phyloP scores from a whole-genome alignment of 1,140 invertebrate species.

The Drosophila busckii region DNA sequence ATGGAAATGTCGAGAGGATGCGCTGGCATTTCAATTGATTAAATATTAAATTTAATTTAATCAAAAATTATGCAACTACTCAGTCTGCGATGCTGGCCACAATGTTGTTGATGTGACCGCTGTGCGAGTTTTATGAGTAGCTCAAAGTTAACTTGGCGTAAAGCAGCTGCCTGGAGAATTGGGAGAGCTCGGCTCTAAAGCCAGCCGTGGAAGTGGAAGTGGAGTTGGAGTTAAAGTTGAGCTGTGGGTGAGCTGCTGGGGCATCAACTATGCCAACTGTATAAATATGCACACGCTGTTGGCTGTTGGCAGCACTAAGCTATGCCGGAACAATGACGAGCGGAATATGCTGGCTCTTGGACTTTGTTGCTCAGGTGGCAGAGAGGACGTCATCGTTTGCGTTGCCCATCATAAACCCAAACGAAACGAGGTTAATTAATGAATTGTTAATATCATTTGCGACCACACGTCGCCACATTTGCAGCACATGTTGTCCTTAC shows the following conservation, averaged over 20 bases:
- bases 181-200: too few relatives aligned
- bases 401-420: constrained; percentile 51
- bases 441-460: constrained; percentile 76
- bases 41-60: too few relatives aligned
- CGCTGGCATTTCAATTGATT: too few relatives aligned
- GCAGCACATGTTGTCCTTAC: constrained; percentile 26
- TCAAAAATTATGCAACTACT: too few relatives aligned
- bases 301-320: constrained; percentile 10
- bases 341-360: constrained; percentile 15
- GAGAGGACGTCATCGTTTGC: constrained; percentile 19
- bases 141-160: constrained; percentile 56
- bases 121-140: constrained; percentile 40
- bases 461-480: constrained; percentile 69
- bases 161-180: constrained; percentile 26
- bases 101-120: too few relatives aligned
- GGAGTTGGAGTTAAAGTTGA: background rate
- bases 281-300: constrained; percentile 65
- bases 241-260: background rate
- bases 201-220: too few relatives aligned
- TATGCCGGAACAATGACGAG: constrained; percentile 54
- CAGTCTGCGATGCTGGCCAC: too few relatives aligned
- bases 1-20: too few relatives aligned
- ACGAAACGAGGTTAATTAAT: constrained; percentile 76
- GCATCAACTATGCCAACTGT: constrained; percentile 44
- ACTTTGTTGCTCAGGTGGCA: constrained; percentile 26